Evolutionary conservation across 2,113 vertebrate genomes (phyloP), one percentile per base, ranked within the genome.

Genomic region (Grallaria varia): DNA sequence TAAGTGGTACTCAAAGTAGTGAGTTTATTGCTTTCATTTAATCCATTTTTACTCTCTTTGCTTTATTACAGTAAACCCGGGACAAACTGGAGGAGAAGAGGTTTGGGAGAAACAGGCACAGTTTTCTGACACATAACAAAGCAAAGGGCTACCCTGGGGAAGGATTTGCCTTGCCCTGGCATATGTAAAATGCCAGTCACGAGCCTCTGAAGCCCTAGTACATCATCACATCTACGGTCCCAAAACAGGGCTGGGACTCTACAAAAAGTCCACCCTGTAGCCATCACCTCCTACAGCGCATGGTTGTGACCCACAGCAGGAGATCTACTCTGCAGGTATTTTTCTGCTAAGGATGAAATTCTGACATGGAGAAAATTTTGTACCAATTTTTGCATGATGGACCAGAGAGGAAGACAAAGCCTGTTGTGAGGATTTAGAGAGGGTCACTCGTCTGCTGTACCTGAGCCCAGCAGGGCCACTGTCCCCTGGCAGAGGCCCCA

Each of bases 371-470:
- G 56, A 24, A 44, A 69, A 25, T 12, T 14, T n/a, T 27, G 37
- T 16, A 24, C 23, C 4, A 2, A 12, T 11, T 56, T 31, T 56
- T 33, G 27, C 23, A 6, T 3, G 30, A 33, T 4, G 27, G 23
- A n/a, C 23, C 39, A 13, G 49, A n/a, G 27, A 52, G 5, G 21
- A 49, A 35, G 35, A 6, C 50, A 30, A 40, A 49, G 55, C 5
- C 49, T 11, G 0, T 0, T 4, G 31, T 2, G 16, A 8, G 22
- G 22, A 27, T 30, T 40, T 37, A 12, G 11, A 12, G 14, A 15
- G 16, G 1, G 17, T 30, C 60, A 12, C 52, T 14, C 31, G 8
- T 9, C 20, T 21, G 16, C 53, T 2, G 15, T 14, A 18, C 39
- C 56, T 0, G 7, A 15, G 23, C n/a, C 18, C 35, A 42, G 13